Conservation (phyloP, 2,888 invertebrate genomes). For the Metellina segmentata region DNA sequence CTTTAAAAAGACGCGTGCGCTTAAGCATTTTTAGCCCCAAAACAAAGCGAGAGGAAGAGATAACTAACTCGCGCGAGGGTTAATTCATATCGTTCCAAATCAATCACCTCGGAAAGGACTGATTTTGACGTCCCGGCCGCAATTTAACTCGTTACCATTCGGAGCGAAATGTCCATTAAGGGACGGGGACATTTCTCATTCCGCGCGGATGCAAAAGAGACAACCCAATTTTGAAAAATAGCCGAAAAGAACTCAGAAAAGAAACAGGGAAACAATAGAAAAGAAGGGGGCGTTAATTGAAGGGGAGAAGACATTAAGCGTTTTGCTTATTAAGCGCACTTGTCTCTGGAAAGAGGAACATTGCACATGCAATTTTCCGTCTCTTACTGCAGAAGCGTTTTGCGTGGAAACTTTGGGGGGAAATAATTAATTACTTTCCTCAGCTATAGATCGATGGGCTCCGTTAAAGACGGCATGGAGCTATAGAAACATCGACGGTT, state of each 20-base stretch:
- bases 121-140: neutral
- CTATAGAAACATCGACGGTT: too few relatives aligned
- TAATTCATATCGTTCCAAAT: neutral
- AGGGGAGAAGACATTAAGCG: slow-evolving; percentile 56
- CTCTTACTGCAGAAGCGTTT: slow-evolving; percentile 5
- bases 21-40: neutral
- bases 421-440: slow-evolving; percentile 45
- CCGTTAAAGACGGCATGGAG: too few relatives aligned
- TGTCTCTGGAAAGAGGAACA: neutral
- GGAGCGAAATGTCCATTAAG: slow-evolving; percentile 41
- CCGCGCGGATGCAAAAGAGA: slow-evolving; percentile 42
- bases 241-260: neutral
- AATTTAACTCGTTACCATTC: slow-evolving; percentile 30
- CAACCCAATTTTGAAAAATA: slow-evolving; percentile 26
- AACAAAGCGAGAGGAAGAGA: neutral
- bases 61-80: neutral
- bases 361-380: slow-evolving; percentile 32
- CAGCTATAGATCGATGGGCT: too few relatives aligned
- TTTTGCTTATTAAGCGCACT: slow-evolving; percentile 44
- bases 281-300: slow-evolving; percentile 38
- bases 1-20: neutral
- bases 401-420: slow-evolving; percentile 15
- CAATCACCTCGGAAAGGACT: neutral
- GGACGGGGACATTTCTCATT: slow-evolving; percentile 28
- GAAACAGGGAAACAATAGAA: slow-evolving; percentile 28